Evolutionary conservation across 2,888 invertebrate genomes (phyloP).

Genomic region (Teinopalpus imperialis): DNA sequence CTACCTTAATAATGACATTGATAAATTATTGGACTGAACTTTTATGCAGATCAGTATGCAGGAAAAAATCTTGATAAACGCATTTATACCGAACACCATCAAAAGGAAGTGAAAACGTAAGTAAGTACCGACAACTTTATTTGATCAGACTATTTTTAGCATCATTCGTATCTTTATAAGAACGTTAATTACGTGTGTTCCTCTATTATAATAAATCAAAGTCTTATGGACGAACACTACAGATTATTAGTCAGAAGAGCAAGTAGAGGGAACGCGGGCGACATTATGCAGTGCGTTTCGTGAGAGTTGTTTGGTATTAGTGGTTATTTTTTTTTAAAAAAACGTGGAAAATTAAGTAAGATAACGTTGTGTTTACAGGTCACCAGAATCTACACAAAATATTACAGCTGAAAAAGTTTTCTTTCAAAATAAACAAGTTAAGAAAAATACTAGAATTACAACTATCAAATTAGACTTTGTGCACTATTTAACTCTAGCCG

Average conservation of each 20-base stretch:
- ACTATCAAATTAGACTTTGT: constrained; percentile 27
- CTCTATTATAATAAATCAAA: constrained; percentile 39
- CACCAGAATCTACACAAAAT: constrained; percentile 26
- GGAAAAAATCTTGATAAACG: constrained; percentile 49
- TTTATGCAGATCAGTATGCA: constrained; percentile 25
- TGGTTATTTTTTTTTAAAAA: constrained; percentile 7
- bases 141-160: constrained; percentile 33
- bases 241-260: constrained; percentile 47
- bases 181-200: constrained; percentile 34
- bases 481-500: constrained; percentile 39
- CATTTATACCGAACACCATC: constrained; percentile 46
- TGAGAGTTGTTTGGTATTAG: constrained; percentile 35
- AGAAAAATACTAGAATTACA: constrained; percentile 31
- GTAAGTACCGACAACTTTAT: constrained; percentile 46
- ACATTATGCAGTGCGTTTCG: constrained; percentile 41
- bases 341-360: constrained; percentile 1
- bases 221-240: constrained; percentile 61
- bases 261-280: constrained; percentile 35
- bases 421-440: constrained; percentile 30
- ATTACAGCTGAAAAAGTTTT: constrained; percentile 29
- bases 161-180: constrained; percentile 35
- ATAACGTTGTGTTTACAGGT: constrained; percentile 28
- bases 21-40: background rate
- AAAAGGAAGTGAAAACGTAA: constrained; percentile 59
- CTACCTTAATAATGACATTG: constrained; percentile 5